These are phyloP conservation scores for Baryphthengus martii DNA, from an alignment of 2,113 vertebrate genomes.

Conservation along the genomic window DNA sequence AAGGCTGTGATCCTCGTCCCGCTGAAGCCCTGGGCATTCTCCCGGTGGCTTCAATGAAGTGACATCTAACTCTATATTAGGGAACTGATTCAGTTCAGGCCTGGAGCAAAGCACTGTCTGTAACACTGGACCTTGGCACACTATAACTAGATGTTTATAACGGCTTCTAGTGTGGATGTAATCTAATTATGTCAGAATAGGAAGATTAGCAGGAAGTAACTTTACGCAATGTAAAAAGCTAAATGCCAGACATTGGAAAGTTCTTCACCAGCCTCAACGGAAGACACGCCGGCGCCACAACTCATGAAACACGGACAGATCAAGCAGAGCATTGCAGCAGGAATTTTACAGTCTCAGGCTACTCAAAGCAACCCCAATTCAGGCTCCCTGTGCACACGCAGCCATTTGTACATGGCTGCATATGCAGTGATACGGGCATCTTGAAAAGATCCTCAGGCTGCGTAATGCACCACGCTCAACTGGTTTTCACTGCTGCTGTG, in stretches of 20 bases:
- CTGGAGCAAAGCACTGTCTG: background rate
- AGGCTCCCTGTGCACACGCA: background rate
- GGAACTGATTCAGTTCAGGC: slow-evolving; percentile 5
- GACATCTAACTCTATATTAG: background rate
- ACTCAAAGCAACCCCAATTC: background rate
- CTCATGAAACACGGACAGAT: background rate
- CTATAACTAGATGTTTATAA: background rate
- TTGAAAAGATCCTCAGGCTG: background rate
- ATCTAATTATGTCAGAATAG: slow-evolving; percentile 35
- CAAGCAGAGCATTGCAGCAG: background rate
- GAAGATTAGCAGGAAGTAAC: slow-evolving; percentile 52
- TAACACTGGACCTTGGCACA: background rate
- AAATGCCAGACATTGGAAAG: background rate
- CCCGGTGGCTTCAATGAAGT: background rate
- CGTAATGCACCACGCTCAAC: accelerated
- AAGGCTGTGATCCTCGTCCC: background rate
- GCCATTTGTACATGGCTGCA: background rate
- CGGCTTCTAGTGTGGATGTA: background rate
- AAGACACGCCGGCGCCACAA: background rate
- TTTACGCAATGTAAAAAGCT: slow-evolving; percentile 17
- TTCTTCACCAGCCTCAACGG: background rate
- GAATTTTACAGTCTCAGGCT: background rate
- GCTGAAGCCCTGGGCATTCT: background rate
- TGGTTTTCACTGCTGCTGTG: background rate
- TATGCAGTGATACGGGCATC: background rate